A percentile compares a stretch with the other conserved stretches of the same genome.
phyloP scores from a whole-genome alignment of 2,113 vertebrate genomes.

The Anoplopoma fimbria region DNA sequence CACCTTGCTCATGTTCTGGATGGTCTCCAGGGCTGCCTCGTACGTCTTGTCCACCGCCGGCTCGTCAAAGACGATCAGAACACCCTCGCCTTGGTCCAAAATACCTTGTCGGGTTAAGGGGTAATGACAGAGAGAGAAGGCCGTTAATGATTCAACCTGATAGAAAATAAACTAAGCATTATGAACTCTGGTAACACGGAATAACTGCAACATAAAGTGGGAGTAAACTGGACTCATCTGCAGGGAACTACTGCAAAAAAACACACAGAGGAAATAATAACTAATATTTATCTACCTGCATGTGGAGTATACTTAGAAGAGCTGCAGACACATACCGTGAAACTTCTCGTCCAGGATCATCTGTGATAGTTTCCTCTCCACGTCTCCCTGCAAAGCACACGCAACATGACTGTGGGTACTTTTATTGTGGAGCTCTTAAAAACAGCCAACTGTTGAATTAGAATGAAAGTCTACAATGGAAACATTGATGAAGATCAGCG shows the following conservation, averaged over 20 bases:
- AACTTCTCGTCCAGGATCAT: slow-evolving; percentile 99
- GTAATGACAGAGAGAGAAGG: neutral
- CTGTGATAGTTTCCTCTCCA: slow-evolving; percentile 97
- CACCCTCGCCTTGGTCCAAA: slow-evolving; percentile 96
- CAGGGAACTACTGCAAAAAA: neutral
- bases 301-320: too few species aligned
- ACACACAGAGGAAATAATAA: neutral
- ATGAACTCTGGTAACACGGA: neutral
- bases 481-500: neutral
- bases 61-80: slow-evolving; percentile 95
- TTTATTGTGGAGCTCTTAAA: neutral
- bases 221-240: neutral
- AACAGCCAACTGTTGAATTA: neutral
- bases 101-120: slow-evolving; percentile 85
- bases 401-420: neutral
- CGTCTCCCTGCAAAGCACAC: slow-evolving; percentile 86
- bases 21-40: slow-evolving; percentile 93
- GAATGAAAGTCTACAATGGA: neutral
- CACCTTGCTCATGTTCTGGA: slow-evolving; percentile 99
- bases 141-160: fast-evolving
- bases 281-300: neutral
- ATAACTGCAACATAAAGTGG: neutral
- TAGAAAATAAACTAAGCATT: neutral
- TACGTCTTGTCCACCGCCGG: slow-evolving; percentile 97
- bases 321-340: slow-evolving; percentile 84